Percentiles rank a stretch among this genome's conserved stretches.
Conservation (phyloP, 1,140 invertebrate species). For the Periplaneta americana region DNA sequence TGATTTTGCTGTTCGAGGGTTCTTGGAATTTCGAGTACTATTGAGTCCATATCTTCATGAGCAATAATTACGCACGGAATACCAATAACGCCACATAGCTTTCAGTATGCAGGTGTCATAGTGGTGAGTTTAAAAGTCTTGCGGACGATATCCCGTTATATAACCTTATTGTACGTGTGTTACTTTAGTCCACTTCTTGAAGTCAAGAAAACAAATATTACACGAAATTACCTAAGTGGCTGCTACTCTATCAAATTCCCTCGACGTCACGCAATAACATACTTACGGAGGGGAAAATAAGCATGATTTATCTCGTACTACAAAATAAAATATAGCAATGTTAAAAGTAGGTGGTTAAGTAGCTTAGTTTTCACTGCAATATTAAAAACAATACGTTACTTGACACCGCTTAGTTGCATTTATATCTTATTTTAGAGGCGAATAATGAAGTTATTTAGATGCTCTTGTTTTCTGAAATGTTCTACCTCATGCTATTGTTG, state of each 20-base stretch:
- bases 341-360: too few species aligned
- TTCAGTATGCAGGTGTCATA: neutral
- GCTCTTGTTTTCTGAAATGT: too few species aligned
- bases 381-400: too few species aligned
- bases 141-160: neutral
- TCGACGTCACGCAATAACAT: neutral
- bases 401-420: too few species aligned
- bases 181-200: neutral
- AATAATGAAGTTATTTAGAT: too few species aligned
- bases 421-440: too few species aligned
- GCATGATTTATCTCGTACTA: neutral
- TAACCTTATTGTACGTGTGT: too few species aligned
- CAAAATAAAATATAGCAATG: too few species aligned
- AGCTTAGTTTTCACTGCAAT: too few species aligned
- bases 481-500: too few species aligned
- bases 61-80: neutral
- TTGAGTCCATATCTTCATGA: neutral
- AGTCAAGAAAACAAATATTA: neutral
- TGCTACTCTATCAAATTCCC: neutral
- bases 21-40: neutral
- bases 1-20: too few species aligned
- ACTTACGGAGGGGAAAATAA: neutral
- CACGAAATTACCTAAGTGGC: neutral
- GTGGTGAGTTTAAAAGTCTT: neutral
- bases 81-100: neutral